Conservation (phyloP, 2,888 invertebrate genomes). For the Harpalus rubripes region DNA sequence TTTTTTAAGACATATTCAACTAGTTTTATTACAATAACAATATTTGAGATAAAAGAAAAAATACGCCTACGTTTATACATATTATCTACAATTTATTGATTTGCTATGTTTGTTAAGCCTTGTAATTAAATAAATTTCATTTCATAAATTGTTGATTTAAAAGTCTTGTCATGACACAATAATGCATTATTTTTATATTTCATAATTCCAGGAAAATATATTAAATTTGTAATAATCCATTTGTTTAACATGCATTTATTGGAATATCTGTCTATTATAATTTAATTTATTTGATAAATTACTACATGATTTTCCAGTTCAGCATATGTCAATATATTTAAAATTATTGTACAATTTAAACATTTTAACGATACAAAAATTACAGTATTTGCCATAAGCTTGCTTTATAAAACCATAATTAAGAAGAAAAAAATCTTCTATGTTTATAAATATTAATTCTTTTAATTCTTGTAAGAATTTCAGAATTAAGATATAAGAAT, state of each 20-base stretch:
- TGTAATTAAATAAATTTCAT: not conserved
- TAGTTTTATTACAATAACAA: too few species aligned
- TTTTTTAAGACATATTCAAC: too few species aligned
- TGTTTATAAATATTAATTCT: too few species aligned
- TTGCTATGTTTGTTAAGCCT: not conserved
- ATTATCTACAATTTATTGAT: not conserved
- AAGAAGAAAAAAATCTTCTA: too few species aligned
- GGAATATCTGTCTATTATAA: constrained; percentile 6
- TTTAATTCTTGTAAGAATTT: too few species aligned
- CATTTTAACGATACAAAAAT: not conserved
- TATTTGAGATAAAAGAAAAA: too few species aligned
- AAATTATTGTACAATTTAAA: constrained; percentile 4
- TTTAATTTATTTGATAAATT: constrained; percentile 4
- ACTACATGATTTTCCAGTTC: not conserved
- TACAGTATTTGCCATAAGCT: not conserved
- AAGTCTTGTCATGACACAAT: not conserved
- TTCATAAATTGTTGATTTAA: not conserved
- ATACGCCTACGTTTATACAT: not conserved
- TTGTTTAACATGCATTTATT: constrained; percentile 7
- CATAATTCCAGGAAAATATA: not conserved
- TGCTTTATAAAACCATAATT: too few species aligned
- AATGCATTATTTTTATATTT: constrained; percentile 4
- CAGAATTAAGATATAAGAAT: too few species aligned
- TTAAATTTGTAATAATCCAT: constrained; percentile 7
- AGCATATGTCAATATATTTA: constrained; percentile 7